Conservation (phyloP, 2,797 vertebrate genomes). For the Pteropus rufus region DNA sequence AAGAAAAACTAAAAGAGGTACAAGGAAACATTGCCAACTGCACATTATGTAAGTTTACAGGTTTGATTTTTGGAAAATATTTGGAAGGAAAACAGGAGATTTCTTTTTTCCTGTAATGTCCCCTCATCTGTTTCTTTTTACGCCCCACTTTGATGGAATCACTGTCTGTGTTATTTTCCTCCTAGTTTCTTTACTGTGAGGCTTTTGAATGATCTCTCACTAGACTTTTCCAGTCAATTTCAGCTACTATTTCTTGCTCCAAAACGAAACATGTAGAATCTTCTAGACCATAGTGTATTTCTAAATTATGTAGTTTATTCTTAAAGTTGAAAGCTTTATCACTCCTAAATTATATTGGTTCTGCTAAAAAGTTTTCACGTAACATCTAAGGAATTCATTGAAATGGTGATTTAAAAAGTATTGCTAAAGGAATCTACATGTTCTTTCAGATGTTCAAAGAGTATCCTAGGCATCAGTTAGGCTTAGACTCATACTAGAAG, state of each 20-base stretch:
- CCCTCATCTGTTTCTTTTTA: slow-evolving; percentile 58
- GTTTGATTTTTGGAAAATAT: slow-evolving; percentile 59
- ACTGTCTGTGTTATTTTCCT: slow-evolving; percentile 40
- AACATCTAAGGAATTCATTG: background rate
- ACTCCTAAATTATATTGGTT: background rate
- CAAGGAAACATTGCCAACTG: background rate
- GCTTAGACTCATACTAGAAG: background rate
- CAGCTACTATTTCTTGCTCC: slow-evolving; percentile 28
- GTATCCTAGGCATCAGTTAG: background rate
- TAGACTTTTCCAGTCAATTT: slow-evolving; percentile 29
- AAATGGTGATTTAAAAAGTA: background rate
- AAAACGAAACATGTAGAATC: slow-evolving; percentile 2
- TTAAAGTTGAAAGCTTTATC: background rate
- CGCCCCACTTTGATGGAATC: slow-evolving; percentile 52
- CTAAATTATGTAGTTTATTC: slow-evolving; percentile 14
- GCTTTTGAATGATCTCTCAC: slow-evolving; percentile 38
- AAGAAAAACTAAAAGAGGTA: background rate
- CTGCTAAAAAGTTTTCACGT: background rate
- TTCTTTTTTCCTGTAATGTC: background rate
- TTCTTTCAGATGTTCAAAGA: background rate
- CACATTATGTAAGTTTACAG: slow-evolving; percentile 45
- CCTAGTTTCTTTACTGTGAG: background rate
- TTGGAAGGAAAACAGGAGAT: slow-evolving; percentile 47
- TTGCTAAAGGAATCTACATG: background rate
- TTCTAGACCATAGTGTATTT: slow-evolving; percentile 4